phyloP scores from a whole-genome alignment of 2,888 invertebrate genomes.

The Agrotis puta region DNA sequence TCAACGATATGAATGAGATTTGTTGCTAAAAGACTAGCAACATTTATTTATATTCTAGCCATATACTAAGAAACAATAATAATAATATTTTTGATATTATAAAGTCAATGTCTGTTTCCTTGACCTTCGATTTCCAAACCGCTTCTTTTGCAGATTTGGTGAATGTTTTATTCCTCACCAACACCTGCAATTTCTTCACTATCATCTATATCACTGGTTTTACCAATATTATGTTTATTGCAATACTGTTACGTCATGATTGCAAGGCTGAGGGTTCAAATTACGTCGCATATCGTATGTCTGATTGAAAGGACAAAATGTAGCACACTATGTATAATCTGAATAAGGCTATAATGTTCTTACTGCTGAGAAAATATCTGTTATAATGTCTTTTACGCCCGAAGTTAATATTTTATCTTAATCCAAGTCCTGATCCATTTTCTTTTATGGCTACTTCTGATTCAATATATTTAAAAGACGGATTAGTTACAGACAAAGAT shows the following conservation, averaged over 20 bases:
- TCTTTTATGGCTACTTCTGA: too few species aligned
- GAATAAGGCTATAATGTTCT: not conserved
- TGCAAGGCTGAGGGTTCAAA: constrained; percentile 96
- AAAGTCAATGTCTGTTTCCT: not conserved
- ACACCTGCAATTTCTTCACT: constrained; percentile 10
- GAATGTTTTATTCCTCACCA: not conserved
- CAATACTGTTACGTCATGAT: constrained; percentile 47
- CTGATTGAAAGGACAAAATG: constrained; percentile 97
- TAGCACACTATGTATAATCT: constrained; percentile 91
- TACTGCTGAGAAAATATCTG: not conserved
- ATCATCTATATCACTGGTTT: not conserved
- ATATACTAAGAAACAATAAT: constrained; percentile 5
- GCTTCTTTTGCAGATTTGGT: not conserved
- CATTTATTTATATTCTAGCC: not conserved
- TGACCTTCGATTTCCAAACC: constrained; percentile 2
- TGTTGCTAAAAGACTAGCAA: not conserved
- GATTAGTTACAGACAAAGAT: too few species aligned
- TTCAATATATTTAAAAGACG: too few species aligned
- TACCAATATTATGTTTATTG: constrained; percentile 14
- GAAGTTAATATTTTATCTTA: too few species aligned
- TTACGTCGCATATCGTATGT: constrained; percentile 97
- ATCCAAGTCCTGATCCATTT: too few species aligned
- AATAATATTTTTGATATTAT: constrained; percentile 10
- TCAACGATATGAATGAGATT: not conserved
- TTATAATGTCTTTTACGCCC: too few species aligned